Conservation (phyloP, 2,888 invertebrate species). For the Drosophila niveifrons region DNA sequence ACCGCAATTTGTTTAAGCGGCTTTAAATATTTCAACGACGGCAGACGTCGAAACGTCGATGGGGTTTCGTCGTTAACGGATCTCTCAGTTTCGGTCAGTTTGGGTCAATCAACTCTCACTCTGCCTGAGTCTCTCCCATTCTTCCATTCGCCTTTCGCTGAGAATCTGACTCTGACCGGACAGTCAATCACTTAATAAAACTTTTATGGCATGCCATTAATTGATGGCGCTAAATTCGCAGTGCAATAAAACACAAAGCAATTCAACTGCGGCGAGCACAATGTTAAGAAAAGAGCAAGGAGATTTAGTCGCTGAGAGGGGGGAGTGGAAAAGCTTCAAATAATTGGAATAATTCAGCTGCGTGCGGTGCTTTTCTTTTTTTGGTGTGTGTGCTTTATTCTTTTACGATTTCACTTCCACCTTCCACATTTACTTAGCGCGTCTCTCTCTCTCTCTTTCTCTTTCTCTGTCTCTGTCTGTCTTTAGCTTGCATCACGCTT, state of each 20-base stretch:
- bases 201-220: slow-evolving; percentile 79
- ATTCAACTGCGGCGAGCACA: slow-evolving; percentile 12
- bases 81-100: slow-evolving; percentile 21
- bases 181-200: slow-evolving; percentile 81
- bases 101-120: slow-evolving; percentile 70
- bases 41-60: slow-evolving; percentile 15
- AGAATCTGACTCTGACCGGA: slow-evolving; percentile 30
- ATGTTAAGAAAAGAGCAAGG: too few relatives aligned
- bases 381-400: slow-evolving; percentile 24
- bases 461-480: not conserved
- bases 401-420: slow-evolving; percentile 51
- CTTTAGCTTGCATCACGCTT: not conserved
- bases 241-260: slow-evolving; percentile 60
- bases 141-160: not conserved
- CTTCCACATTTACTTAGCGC: not conserved
- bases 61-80: slow-evolving; percentile 29
- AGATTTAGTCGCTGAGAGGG: not conserved
- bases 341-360: slow-evolving; percentile 49
- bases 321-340: slow-evolving; percentile 20
- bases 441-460: not conserved
- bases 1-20: slow-evolving; percentile 81
- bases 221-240: slow-evolving; percentile 69
- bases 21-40: slow-evolving; percentile 80
- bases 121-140: not conserved
- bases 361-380: slow-evolving; percentile 24